These are phyloP conservation scores for Onchidella celtica DNA, from an alignment of 2,888 invertebrate species.

Conservation along the genomic window DNA sequence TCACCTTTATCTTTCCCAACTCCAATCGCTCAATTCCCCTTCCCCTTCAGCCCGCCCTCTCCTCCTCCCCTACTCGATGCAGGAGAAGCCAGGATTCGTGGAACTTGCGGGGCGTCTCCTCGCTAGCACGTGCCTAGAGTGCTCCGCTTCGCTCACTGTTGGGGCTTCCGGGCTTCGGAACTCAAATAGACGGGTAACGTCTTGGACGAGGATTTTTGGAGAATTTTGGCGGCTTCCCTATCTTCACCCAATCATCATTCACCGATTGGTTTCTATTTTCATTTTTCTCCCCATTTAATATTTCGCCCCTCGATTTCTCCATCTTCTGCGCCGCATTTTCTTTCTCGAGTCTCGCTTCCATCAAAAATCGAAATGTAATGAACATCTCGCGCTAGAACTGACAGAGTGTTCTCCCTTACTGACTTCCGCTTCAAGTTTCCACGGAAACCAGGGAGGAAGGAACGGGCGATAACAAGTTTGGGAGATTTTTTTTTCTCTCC, in stretches of 20 bases:
- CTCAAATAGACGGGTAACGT: constrained; percentile 41
- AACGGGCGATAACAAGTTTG: constrained; percentile 28
- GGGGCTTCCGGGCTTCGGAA: constrained; percentile 42
- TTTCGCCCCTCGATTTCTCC: not conserved
- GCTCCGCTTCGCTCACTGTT: constrained; percentile 23
- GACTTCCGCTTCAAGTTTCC: constrained; percentile 45
- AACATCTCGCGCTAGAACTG: constrained; percentile 34
- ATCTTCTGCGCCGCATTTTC: not conserved
- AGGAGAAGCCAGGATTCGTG: constrained; percentile 39
- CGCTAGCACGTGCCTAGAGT: constrained; percentile 41
- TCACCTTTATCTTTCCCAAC: not conserved
- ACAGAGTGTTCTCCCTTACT: constrained; percentile 42
- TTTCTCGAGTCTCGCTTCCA: constrained; percentile 7
- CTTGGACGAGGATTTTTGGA: constrained; percentile 27
- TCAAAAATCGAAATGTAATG: constrained; percentile 47
- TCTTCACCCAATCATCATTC: constrained; percentile 48
- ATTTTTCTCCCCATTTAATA: constrained; percentile 13
- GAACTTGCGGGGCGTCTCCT: constrained; percentile 44
- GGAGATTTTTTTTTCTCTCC: constrained; percentile 14
- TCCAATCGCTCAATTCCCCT: not conserved
- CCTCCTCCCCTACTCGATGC: constrained; percentile 28
- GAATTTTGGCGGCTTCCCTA: constrained; percentile 34
- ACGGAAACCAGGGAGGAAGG: constrained; percentile 33
- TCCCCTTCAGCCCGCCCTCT: constrained; percentile 14
- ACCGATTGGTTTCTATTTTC: constrained; percentile 45